phyloP scores from a whole-genome alignment of 2,888 invertebrate genomes.

The Diplolepis rosae region DNA sequence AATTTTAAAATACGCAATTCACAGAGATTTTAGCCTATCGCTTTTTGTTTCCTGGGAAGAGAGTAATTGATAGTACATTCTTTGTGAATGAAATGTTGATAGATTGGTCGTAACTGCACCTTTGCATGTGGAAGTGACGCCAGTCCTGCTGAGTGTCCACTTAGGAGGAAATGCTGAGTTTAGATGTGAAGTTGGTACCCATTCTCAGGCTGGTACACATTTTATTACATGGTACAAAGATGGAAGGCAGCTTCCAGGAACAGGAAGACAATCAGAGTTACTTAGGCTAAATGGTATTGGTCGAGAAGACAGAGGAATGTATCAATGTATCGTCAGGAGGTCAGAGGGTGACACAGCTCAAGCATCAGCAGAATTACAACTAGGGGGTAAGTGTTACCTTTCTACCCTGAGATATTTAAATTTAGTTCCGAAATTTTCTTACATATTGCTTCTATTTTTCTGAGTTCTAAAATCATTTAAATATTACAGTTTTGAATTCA shows the following conservation, averaged over 20 bases:
- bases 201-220: slow-evolving; percentile 75
- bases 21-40: no score
- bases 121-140: slow-evolving; percentile 81
- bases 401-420: background rate
- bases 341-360: slow-evolving; percentile 85
- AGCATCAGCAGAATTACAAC: slow-evolving; percentile 83
- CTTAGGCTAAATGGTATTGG: slow-evolving; percentile 81
- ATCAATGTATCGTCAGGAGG: slow-evolving; percentile 83
- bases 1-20: no score
- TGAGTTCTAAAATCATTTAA: no score
- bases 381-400: slow-evolving; percentile 83
- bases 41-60: no score
- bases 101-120: slow-evolving; percentile 80
- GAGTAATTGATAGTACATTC: no score
- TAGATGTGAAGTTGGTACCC: slow-evolving; percentile 73
- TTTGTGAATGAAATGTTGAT: slow-evolving; percentile 13
- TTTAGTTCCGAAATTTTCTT: no score
- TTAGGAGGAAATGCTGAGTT: slow-evolving; percentile 85
- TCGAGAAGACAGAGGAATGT: slow-evolving; percentile 85
- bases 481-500: no score
- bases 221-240: slow-evolving; percentile 82
- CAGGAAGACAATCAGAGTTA: slow-evolving; percentile 80
- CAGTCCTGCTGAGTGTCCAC: slow-evolving; percentile 81
- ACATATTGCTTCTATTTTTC: no score
- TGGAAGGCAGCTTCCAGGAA: slow-evolving; percentile 80